phyloP scores from a whole-genome alignment of 2,797 vertebrate genomes.

The Pelochelys cantorii region DNA sequence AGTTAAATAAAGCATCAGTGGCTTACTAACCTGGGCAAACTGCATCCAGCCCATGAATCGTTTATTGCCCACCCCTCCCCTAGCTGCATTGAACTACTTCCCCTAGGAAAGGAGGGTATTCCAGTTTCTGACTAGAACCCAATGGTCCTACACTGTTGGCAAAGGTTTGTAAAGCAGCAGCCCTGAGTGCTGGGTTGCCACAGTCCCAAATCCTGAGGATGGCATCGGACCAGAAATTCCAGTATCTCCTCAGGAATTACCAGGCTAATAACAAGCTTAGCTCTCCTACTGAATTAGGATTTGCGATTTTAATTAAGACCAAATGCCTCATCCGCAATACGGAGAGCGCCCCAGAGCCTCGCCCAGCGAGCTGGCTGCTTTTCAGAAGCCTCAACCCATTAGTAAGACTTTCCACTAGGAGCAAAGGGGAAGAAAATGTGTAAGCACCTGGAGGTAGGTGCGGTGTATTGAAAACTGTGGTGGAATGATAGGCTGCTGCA shows the following conservation, averaged over 20 bases:
- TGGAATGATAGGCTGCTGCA: not conserved
- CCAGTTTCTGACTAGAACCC: not conserved
- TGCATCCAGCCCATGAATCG: too few relatives aligned
- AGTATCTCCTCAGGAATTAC: not conserved
- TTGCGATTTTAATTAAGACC: not conserved
- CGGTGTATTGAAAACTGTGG: not conserved
- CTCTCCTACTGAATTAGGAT: not conserved
- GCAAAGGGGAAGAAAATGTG: not conserved
- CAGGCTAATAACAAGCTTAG: not conserved
- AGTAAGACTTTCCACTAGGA: not conserved
- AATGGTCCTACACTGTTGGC: rapidly evolving
- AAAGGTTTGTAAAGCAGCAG: not conserved
- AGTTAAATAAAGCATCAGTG: too few relatives aligned
- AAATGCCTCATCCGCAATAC: not conserved
- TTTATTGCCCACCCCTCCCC: too few relatives aligned
- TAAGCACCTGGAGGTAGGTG: not conserved
- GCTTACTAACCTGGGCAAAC: too few relatives aligned
- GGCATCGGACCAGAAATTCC: not conserved
- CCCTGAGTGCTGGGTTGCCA: rapidly evolving
- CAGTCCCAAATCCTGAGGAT: rapidly evolving
- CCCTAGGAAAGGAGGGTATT: not conserved
- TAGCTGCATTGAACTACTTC: not conserved
- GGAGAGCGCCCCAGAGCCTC: not conserved
- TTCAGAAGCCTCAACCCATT: not conserved
- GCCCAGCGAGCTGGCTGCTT: not conserved